phyloP scores from a whole-genome alignment of 2,797 vertebrate genomes.

The Meda fulgida region DNA sequence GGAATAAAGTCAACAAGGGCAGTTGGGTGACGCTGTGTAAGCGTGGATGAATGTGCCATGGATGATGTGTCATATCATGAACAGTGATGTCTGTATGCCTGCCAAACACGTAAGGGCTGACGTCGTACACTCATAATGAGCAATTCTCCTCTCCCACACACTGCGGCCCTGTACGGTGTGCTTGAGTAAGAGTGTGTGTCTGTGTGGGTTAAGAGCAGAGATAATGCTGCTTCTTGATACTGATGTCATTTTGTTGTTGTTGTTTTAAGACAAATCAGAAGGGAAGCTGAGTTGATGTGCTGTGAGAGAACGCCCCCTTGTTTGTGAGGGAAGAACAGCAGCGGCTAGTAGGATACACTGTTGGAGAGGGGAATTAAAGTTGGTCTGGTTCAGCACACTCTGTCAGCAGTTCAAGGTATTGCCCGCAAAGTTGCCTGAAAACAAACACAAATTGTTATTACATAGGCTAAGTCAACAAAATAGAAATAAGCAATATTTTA shows the following conservation, averaged over 20 bases:
- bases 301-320: conserved; percentile 70
- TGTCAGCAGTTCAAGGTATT: conserved; percentile 68
- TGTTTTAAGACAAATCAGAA: conserved; percentile 61
- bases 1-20: conserved; percentile 49
- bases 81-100: conserved; percentile 63
- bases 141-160: conserved; percentile 65
- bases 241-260: conserved; percentile 63
- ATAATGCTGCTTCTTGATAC: conserved; percentile 69
- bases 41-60: conserved; percentile 60
- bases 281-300: conserved; percentile 64
- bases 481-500: background rate
- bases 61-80: conserved; percentile 59
- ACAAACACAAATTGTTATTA: background rate
- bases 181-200: conserved; percentile 40
- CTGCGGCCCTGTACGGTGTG: conserved; percentile 52
- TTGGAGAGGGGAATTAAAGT: conserved; percentile 49
- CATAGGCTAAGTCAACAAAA: conserved; percentile 13
- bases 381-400: conserved; percentile 53
- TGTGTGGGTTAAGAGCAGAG: conserved; percentile 35
- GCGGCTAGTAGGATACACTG: conserved; percentile 26
- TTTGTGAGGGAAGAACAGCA: conserved; percentile 58
- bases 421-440: background rate
- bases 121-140: conserved; percentile 61
- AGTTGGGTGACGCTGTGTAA: conserved; percentile 68
- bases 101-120: conserved; percentile 66